Conservation (phyloP, 2,797 vertebrate genomes). For the Pseudochirops corinnae region DNA sequence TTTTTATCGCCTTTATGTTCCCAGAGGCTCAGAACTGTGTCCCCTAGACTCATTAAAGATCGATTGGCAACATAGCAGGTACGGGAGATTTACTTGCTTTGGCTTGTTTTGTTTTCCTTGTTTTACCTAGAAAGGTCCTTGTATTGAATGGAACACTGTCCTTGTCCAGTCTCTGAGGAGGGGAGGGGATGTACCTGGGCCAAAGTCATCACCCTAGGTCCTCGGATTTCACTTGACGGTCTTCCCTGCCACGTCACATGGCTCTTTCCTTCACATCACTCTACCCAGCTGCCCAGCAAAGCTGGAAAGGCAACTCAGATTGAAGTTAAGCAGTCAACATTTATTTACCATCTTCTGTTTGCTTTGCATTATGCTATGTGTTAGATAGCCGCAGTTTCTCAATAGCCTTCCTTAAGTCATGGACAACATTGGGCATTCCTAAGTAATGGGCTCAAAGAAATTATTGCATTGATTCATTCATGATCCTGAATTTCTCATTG, state of each 20-base stretch:
- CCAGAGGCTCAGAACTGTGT: background rate
- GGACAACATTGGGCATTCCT: background rate
- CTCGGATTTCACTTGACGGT: background rate
- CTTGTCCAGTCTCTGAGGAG: background rate
- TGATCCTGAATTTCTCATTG: slow-evolving; percentile 10
- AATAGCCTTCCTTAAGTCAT: slow-evolving; percentile 56
- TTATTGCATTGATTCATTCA: slow-evolving; percentile 13
- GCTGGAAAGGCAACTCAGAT: background rate
- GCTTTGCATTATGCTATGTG: background rate
- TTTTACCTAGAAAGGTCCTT: background rate
- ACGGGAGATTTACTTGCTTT: background rate
- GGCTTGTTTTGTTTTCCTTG: background rate
- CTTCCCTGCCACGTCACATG: background rate
- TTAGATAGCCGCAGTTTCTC: slow-evolving; percentile 60
- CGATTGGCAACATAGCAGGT: background rate
- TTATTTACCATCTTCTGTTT: background rate
- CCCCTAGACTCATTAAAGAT: background rate
- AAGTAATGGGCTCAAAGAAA: slow-evolving; percentile 35
- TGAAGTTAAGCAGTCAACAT: background rate
- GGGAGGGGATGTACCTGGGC: background rate
- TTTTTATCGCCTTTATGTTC: background rate
- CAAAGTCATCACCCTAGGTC: background rate
- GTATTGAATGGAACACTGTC: background rate
- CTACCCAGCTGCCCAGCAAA: background rate
- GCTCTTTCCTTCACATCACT: background rate